Evolutionary conservation across 1,140 invertebrate species (phyloP), one percentile per base, ranked within the genome.

Genomic region (Diploscapter pachys): DNA sequence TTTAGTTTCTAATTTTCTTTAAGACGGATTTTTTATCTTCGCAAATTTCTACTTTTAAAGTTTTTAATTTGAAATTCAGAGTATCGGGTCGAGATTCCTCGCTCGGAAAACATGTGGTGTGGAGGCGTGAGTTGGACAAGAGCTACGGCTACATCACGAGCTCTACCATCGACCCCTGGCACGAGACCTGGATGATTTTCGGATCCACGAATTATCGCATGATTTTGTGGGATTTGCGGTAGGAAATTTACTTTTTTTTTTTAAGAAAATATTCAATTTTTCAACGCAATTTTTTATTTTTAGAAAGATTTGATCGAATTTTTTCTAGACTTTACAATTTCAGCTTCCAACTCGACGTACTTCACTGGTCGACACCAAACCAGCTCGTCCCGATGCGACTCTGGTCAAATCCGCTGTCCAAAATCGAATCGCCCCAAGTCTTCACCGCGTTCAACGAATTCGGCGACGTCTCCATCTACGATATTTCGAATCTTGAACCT

Each of bases 141-240:
- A 62, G 50, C 8, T 67, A 74, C 51, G 73, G 73, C 31, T 51
- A 69, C 8, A 54, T 74, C 54, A 57, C 73, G 31, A 50, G 57
- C 5, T 74, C 66, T 3, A 51, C 63, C 11, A 69, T 74, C 5
- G 73, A 74, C 70, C 73, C 73, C 4, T 74, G 73, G 73, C 63
- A 67, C 62, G 50, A 64, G 51, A 69, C 51, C 48, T 74, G 73
- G 73, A 74, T 74, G 73, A 67, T 74, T 0, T 52, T 74, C 31
- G 64, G 61, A 50, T 59, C 62, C 49, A 74, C 66, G 6, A 68
- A 68, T 48, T 5, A 48, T 54, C 48, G 48, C 52, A 6, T 68
- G 52, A 6, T 68, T 68, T 48, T 68, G 11, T 68, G 66, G 66
- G 66, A 68, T 48, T 54, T 68, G 48, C 53, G 66, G 66, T 68